Base-by-base conservation (phyloP, 2,888 invertebrate genomes). In the Parnassius apollo region DNA sequence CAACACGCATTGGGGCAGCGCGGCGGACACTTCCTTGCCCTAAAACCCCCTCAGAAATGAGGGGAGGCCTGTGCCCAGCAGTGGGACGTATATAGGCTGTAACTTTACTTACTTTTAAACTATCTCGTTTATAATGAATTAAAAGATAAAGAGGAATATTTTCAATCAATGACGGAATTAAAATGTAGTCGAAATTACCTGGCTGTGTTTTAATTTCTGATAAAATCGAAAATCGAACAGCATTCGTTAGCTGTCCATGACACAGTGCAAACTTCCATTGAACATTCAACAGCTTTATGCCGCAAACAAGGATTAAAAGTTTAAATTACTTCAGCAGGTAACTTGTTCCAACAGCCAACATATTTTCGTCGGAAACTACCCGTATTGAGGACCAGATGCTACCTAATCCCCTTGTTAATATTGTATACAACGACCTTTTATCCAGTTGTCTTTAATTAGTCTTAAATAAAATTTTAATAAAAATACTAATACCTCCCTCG, bases 301-400 rank as follows among this genome's bases (percentile, higher is more conserved):
- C 66, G 66, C 76, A 75, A 78, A 81, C 77, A 75, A 64, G 84
- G 85, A 80, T 86, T 85, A 83, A 82, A 85, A 85, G 76, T 85
- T 84, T 83, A 85, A 85, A 83, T 86, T 83, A 86, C 85, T 84
- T 85, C 75, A 78, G 75, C 78, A 81, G 86, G 62, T 62, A 61
- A 54, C 49, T 58, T 58, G 62, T 54, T 62, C 49, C 13, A 58
- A 12, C 54, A 42, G 62, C 54, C 58, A 62, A 62, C 58, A 62
- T 58, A 62, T 68, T 69, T 65, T 54, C 58, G 49, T 13, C 25
- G 44, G 44, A 62, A 62, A 57, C 62, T 57, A 54, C 54, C 53
- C 53, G 52, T 58, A 44, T 44, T 50, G 51, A 50, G 44, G 44
- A 61, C 62, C 62, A 62, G 53, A 57, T 62, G 54, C 58, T 10